Evolutionary conservation across 2,888 invertebrate species (phyloP), one percentile per base, ranked within the genome.

Genomic region (Steromphala cineraria): DNA sequence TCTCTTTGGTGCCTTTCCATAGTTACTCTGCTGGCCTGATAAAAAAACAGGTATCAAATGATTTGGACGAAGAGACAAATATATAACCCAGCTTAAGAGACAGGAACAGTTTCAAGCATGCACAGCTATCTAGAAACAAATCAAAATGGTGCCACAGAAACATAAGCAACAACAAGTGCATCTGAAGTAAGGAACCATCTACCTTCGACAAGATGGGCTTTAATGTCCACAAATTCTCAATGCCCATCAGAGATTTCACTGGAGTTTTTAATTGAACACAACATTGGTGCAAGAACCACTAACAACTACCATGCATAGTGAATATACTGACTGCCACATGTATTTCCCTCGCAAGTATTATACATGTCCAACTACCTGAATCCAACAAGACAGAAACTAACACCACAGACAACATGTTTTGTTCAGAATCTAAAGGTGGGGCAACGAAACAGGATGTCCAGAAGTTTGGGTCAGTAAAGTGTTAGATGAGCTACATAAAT

Each of bases 1-100:
- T 82, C 86, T 84, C 84, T 89, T 90, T 80, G 88, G 89, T 76
- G 88, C 83, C 86, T 90, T 90, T 74, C 90, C 90, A 79, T 89
- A 90, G 80, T 81, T 84, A 82, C 89, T 87, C 80, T 84, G 83
- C 56, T 79, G 78, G 81, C 83, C 83, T 84, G 84, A 80, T 74
- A 71, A 81, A 80, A 67, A 82, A 80, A 80, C 71, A 80, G 31
- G 77, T 82, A 53, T 53, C 53, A 71, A 79, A 79, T 82, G 46
- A 46, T 5, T 46, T 46, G 5, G 46, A 46, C 7, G 46, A 46
- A 46, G 46, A 46, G 67, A 75, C 67, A 71, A 53, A 31, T 40
- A n/a, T n/a, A 46, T 53, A 17, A 28, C 24, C 24, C 53, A 75
- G 24, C 28, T 52, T 53, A 15, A 53, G 15, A 24, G 52, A 13